Evolutionary conservation across 2,888 invertebrate genomes (phyloP).

Genomic region (Ellobium chinense): DNA sequence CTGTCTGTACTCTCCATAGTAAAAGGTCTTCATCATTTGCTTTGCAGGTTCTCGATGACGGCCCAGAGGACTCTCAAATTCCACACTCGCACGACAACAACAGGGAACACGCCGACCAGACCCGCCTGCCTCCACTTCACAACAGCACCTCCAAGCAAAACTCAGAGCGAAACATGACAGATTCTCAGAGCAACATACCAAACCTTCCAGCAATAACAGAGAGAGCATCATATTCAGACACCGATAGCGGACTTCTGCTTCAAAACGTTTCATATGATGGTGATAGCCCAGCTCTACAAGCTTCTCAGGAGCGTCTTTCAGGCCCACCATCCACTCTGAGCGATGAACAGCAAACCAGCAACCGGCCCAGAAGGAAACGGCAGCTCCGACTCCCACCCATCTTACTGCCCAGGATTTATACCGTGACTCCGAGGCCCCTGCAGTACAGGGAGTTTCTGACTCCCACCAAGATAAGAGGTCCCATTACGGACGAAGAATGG

Average conservation of each 20-base stretch:
- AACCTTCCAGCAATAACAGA: not conserved
- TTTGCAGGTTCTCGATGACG: constrained; percentile 16
- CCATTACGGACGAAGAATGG: constrained; percentile 62
- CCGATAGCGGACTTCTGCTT: not conserved
- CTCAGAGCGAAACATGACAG: not conserved
- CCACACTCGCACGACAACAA: not conserved
- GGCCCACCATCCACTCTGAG: not conserved
- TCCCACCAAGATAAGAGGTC: constrained; percentile 51
- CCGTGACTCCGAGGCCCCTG: constrained; percentile 57
- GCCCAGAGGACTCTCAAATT: not conserved
- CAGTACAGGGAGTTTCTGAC: constrained; percentile 56
- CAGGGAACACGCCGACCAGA: not conserved
- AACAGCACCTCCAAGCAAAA: not conserved
- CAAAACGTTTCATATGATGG: not conserved
- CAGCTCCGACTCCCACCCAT: constrained; percentile 64
- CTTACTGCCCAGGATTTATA: constrained; percentile 60
- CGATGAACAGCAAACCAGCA: not conserved
- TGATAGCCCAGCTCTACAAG: too few species aligned
- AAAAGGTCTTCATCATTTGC: not conserved
- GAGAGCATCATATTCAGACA: not conserved
- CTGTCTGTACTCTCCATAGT: too few species aligned
- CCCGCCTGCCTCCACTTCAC: not conserved
- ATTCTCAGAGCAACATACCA: not conserved
- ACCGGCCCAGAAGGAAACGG: constrained; percentile 25
- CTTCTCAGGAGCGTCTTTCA: not conserved